These are phyloP conservation scores for Elephantulus edwardii DNA, from an alignment of 2,113 vertebrate genomes.

Conservation along the genomic window DNA sequence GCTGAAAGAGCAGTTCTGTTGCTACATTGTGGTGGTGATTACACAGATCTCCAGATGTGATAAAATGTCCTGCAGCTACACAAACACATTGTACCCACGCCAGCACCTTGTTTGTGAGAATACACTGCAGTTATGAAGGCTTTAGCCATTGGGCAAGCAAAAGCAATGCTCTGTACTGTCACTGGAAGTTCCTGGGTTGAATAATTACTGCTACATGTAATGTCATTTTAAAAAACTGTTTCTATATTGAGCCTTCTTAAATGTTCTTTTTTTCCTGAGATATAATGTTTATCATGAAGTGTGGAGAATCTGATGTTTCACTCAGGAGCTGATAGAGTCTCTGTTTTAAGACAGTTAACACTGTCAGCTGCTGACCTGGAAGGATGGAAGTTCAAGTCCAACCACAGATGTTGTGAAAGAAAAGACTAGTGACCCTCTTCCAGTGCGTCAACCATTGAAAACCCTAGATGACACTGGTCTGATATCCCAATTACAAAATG, in stretches of 20 bases:
- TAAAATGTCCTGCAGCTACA: not conserved
- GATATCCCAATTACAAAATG: no score
- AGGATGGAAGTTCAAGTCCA: not conserved
- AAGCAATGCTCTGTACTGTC: not conserved
- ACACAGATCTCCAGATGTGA: not conserved
- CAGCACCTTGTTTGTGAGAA: not conserved
- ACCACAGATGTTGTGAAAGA: not conserved
- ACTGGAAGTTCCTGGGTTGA: not conserved
- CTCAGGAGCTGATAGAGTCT: not conserved
- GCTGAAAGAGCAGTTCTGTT: not conserved
- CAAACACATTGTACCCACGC: not conserved
- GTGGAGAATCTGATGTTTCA: not conserved
- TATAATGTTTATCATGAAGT: not conserved
- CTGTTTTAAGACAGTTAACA: not conserved
- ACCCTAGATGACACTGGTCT: no score
- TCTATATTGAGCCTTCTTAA: not conserved
- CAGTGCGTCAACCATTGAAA: not conserved
- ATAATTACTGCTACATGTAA: not conserved
- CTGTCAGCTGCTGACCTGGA: not conserved
- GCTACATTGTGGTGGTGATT: not conserved
- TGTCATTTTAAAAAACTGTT: not conserved
- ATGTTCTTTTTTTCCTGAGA: not conserved
- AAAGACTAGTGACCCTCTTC: not conserved
- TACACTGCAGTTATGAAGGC: not conserved
- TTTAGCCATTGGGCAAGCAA: not conserved